Conservation (phyloP, 30 jellyfish, hydroid and myxozoan genomes). For the Catostylus mosaicus region DNA sequence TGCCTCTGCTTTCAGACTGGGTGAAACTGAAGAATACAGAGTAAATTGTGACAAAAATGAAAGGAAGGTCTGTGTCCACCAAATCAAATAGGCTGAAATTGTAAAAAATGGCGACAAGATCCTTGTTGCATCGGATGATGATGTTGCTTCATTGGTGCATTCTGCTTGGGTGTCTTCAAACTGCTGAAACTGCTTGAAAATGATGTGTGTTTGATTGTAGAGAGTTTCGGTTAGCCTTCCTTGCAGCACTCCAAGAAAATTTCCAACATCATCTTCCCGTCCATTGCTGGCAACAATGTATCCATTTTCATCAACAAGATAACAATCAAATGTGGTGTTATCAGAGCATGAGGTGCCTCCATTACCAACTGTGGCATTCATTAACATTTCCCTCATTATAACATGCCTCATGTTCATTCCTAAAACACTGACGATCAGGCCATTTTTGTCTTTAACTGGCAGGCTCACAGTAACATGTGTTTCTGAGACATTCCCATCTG, state of each 20-base stretch:
- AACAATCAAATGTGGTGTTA: conserved; percentile 46
- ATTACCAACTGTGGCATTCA: conserved; percentile 26
- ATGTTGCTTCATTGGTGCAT: conserved; percentile 26
- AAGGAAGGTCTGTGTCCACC: conserved; percentile 61
- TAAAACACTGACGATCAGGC: conserved; percentile 9
- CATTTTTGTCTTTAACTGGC: conserved; percentile 23
- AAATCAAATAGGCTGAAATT: conserved; percentile 47
- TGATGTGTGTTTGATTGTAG: conserved; percentile 12
- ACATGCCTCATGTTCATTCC: conserved; percentile 33
- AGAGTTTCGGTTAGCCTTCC: conserved; percentile 64
- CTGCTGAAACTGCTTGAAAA: neutral
- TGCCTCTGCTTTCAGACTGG: conserved; percentile 21
- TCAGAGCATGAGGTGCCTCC: conserved; percentile 26
- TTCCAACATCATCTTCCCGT: conserved; percentile 64
- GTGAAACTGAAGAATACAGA: conserved; percentile 24
- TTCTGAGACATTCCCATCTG: conserved; percentile 36
- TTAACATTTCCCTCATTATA: conserved; percentile 21
- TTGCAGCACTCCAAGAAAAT: conserved; percentile 64
- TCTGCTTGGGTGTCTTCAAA: conserved; percentile 76
- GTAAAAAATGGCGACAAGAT: conserved; percentile 55
- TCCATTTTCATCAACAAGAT: conserved; percentile 86
- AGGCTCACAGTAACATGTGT: conserved; percentile 29
- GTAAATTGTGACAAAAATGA: conserved; percentile 47
- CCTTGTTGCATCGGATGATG: conserved; percentile 60
- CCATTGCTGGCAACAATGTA: conserved; percentile 77